A percentile compares a stretch with the other conserved stretches of the same genome.
These are phyloP conservation scores for Atta colombica DNA, from an alignment of 1,140 invertebrate genomes.

Conservation along the genomic window DNA sequence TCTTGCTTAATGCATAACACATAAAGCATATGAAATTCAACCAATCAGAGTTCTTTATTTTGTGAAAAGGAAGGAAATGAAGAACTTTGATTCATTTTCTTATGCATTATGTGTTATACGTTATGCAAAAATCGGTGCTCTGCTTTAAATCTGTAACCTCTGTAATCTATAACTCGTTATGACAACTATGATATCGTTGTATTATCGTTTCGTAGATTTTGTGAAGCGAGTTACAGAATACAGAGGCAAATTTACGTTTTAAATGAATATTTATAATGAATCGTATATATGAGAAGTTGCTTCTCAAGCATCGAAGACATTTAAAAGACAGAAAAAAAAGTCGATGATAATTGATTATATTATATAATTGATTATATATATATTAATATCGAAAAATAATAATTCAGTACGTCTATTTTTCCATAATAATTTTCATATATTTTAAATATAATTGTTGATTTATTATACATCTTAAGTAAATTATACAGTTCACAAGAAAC, in stretches of 20 bases:
- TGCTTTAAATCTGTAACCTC: too few species aligned
- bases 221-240: too few species aligned
- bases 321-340: constrained; percentile 4
- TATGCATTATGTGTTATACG: too few species aligned
- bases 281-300: constrained; percentile 5
- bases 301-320: constrained; percentile 37
- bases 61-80: too few species aligned
- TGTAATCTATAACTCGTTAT: too few species aligned
- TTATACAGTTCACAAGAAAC: constrained; percentile 1
- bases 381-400: constrained; percentile 42
- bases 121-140: too few species aligned
- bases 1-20: too few species aligned
- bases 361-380: constrained; percentile 18
- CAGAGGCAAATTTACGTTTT: background rate
- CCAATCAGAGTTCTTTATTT: too few species aligned
- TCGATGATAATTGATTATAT: constrained; percentile 27
- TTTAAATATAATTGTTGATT: constrained; percentile 40
- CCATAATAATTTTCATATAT: background rate
- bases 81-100: too few species aligned
- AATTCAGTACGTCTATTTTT: constrained; percentile 55
- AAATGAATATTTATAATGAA: constrained; percentile 28
- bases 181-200: too few species aligned
- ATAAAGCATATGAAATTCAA: too few species aligned
- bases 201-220: too few species aligned
- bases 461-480: constrained; percentile 38